Conservation (phyloP, 2,797 vertebrate genomes). For the Myioborus melanocephalus region DNA sequence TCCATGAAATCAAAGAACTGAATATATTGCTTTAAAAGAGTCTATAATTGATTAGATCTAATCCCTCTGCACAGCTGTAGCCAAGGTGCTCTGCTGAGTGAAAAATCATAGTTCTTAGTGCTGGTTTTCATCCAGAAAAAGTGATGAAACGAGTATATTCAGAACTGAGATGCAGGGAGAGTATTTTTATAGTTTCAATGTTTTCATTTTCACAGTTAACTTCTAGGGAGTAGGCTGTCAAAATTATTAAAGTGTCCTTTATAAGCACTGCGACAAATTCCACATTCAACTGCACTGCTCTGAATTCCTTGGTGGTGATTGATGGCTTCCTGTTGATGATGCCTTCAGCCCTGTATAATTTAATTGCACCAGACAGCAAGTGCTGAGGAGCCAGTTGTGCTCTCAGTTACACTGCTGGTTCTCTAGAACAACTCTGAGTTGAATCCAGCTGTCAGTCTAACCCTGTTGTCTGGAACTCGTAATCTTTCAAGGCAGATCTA, state of each 20-base stretch:
- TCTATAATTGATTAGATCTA: conserved; percentile 7
- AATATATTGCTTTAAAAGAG: background rate
- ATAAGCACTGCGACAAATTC: background rate
- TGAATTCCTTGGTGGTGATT: background rate
- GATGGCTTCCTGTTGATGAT: conserved; percentile 24
- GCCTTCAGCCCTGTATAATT: background rate
- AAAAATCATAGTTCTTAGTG: conserved; percentile 15
- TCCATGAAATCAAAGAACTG: background rate
- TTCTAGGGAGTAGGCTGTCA: background rate
- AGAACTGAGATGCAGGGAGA: background rate
- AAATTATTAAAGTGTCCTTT: conserved; percentile 25
- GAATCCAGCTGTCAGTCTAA: background rate
- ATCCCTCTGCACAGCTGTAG: background rate
- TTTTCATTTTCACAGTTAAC: conserved; percentile 22
- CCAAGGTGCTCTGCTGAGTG: conserved; percentile 28
- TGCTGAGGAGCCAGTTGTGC: background rate
- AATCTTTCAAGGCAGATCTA: background rate
- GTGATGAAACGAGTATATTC: background rate
- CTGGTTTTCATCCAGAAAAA: conserved; percentile 26
- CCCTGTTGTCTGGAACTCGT: background rate
- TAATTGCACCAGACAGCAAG: background rate
- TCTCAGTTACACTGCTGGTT: background rate
- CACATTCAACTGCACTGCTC: background rate
- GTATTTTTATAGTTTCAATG: background rate
- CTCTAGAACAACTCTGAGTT: background rate